phyloP scores from a whole-genome alignment of 2,888 invertebrate genomes.

The Caradrina kadenii region DNA sequence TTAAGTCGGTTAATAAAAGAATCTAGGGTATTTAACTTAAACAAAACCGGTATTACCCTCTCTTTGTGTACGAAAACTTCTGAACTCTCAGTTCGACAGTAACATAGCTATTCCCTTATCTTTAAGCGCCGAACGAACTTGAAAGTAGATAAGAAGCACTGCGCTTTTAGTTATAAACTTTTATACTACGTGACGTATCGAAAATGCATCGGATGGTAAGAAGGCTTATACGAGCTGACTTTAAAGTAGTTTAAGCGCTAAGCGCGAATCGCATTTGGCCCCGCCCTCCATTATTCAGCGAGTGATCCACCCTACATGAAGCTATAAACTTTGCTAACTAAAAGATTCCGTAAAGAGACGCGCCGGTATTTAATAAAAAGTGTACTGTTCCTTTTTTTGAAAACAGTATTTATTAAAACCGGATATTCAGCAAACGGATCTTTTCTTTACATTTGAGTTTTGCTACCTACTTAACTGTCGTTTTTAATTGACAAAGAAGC shows the following conservation, averaged over 20 bases:
- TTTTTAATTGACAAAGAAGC: too few species aligned
- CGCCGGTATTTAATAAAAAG: slow-evolving; percentile 56
- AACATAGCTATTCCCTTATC: slow-evolving; percentile 55
- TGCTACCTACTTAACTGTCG: too few species aligned
- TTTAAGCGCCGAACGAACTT: slow-evolving; percentile 57
- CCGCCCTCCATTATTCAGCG: slow-evolving; percentile 74
- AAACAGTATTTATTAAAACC: too few species aligned
- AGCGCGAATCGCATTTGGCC: slow-evolving; percentile 76
- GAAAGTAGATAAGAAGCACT: slow-evolving; percentile 64
- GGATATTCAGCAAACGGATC: too few species aligned
- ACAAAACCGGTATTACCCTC: slow-evolving; percentile 7
- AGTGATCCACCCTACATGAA: slow-evolving; percentile 53
- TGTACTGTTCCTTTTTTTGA: not conserved
- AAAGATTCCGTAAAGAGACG: slow-evolving; percentile 52
- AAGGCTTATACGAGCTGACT: slow-evolving; percentile 82
- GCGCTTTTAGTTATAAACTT: slow-evolving; percentile 76
- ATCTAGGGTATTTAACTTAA: slow-evolving; percentile 1
- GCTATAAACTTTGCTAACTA: slow-evolving; percentile 58
- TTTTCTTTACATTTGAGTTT: too few species aligned
- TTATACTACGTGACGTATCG: slow-evolving; percentile 79
- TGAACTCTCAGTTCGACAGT: slow-evolving; percentile 30
- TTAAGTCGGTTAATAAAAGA: too few species aligned
- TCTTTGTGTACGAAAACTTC: slow-evolving; percentile 37
- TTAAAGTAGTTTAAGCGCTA: slow-evolving; percentile 81
- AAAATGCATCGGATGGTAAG: slow-evolving; percentile 82